phyloP scores from a whole-genome alignment of 2,888 invertebrate genomes.

The Buathra laborator region DNA sequence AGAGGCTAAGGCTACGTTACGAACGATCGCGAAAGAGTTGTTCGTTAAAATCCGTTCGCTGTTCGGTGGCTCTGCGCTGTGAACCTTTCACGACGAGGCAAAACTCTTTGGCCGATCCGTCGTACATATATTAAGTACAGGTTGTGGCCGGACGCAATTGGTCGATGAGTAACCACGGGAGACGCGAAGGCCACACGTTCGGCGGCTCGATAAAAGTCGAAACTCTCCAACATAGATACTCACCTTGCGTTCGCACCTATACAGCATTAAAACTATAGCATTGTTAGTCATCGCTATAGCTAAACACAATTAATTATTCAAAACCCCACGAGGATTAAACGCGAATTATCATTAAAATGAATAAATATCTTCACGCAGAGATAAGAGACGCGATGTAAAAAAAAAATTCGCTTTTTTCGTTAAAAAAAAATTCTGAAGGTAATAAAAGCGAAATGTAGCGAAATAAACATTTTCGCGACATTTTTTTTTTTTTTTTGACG shows the following conservation, averaged over 20 bases:
- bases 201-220: constrained; percentile 76
- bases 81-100: constrained; percentile 22
- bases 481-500: no score
- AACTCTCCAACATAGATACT: constrained; percentile 28
- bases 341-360: background rate
- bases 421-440: no score
- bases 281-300: background rate
- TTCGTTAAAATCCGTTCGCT: constrained; percentile 18
- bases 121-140: constrained; percentile 36
- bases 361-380: background rate
- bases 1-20: background rate
- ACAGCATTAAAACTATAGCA: background rate
- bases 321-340: background rate
- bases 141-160: constrained; percentile 71
- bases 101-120: constrained; percentile 33
- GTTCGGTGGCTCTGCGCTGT: background rate
- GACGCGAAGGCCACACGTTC: constrained; percentile 76
- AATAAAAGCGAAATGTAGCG: no score
- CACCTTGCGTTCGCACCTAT: constrained; percentile 32
- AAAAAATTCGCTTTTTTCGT: no score
- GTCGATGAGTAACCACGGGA: constrained; percentile 81
- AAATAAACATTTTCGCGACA: no score
- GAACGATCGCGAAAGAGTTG: background rate
- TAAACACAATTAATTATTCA: background rate
- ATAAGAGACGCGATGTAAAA: no score